Percentiles rank a stretch among this genome's conserved stretches.
Conservation (phyloP, 2,888 invertebrate genomes). For the Drosophila mimica region DNA sequence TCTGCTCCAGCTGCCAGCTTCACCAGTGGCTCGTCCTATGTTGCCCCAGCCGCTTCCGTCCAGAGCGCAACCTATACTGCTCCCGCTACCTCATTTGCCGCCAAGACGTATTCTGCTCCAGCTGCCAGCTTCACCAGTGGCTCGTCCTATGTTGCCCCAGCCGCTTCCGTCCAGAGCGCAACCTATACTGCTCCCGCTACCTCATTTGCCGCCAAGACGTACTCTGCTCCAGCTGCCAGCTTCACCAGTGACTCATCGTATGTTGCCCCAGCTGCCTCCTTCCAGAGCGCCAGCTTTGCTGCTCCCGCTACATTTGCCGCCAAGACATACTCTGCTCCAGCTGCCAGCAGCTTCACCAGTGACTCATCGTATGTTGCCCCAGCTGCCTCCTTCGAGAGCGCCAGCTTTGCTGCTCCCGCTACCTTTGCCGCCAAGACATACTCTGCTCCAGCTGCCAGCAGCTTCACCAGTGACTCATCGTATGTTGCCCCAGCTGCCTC, state of each 20-base stretch:
- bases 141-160: slow-evolving; percentile 34
- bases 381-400: slow-evolving; percentile 33
- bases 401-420: slow-evolving; percentile 46
- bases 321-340: slow-evolving; percentile 32
- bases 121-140: slow-evolving; percentile 10
- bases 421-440: slow-evolving; percentile 14
- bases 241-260: slow-evolving; percentile 15
- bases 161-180: slow-evolving; percentile 19
- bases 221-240: slow-evolving; percentile 33
- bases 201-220: slow-evolving; percentile 5
- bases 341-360: slow-evolving; percentile 28
- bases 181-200: neutral
- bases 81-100: slow-evolving; percentile 37
- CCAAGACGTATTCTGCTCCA: slow-evolving; percentile 39
- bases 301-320: slow-evolving; percentile 24
- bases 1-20: slow-evolving; percentile 42
- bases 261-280: slow-evolving; percentile 39
- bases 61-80: slow-evolving; percentile 17
- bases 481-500: slow-evolving; percentile 27
- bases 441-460: slow-evolving; percentile 25
- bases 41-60: slow-evolving; percentile 27
- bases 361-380: slow-evolving; percentile 40
- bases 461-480: neutral
- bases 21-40: slow-evolving; percentile 21
- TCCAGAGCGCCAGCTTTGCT: slow-evolving; percentile 17